phyloP scores from a whole-genome alignment of 2,888 invertebrate species.

The Drosophila fulvimacula region DNA sequence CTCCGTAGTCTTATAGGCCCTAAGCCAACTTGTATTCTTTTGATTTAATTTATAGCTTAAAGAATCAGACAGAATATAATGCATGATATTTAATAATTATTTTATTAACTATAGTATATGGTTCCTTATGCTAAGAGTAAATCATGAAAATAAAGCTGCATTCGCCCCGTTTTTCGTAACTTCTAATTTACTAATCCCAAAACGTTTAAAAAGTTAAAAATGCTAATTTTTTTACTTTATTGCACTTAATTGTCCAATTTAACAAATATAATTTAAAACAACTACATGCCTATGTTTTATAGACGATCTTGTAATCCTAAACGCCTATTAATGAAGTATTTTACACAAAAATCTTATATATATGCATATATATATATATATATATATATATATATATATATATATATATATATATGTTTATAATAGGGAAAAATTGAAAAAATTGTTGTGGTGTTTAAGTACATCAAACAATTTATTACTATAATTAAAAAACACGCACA shows the following conservation, averaged over 20 bases:
- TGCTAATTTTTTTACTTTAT: neutral
- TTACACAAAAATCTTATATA: neutral
- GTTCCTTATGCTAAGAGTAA: neutral
- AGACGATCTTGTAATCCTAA: neutral
- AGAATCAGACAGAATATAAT: neutral
- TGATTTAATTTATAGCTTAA: neutral
- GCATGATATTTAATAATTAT: neutral
- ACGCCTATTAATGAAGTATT: neutral
- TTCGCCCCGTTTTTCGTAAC: neutral
- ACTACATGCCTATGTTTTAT: neutral
- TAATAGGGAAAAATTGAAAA: conserved; percentile 1
- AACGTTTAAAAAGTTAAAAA: neutral
- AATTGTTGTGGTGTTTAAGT: conserved; percentile 32
- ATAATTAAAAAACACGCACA: conserved; percentile 29
- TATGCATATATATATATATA: too few relatives aligned
- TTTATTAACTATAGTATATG: neutral
- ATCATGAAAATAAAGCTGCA: neutral
- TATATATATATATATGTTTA: too few relatives aligned
- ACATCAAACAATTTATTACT: conserved; percentile 62
- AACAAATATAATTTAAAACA: neutral
- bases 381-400: too few relatives aligned
- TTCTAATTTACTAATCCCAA: neutral
- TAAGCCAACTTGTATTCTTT: neutral
- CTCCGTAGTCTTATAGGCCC: neutral
- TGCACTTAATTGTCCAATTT: neutral